Percentiles rank a stretch among this genome's conserved stretches.
These are phyloP conservation scores for Aplochiton taeniatus DNA, from an alignment of 2,797 vertebrate genomes.

Conservation along the genomic window DNA sequence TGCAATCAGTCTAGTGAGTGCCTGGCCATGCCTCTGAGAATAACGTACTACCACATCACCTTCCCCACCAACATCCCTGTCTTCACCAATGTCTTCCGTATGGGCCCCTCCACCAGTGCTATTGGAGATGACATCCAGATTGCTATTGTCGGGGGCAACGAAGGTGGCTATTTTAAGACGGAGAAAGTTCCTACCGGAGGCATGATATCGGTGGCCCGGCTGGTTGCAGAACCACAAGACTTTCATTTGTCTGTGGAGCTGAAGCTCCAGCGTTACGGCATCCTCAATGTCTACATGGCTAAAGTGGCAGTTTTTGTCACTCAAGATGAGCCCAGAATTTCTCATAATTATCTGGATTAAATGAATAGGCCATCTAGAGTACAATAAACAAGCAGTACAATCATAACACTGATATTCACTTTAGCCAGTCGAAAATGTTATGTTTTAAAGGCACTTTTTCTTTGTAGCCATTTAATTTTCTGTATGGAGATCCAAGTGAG, in stretches of 20 bases:
- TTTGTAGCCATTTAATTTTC: too few species aligned
- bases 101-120: slow-evolving; percentile 88
- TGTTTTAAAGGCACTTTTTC: too few species aligned
- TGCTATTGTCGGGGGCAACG: slow-evolving; percentile 87
- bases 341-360: slow-evolving; percentile 57
- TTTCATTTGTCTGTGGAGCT: slow-evolving; percentile 90
- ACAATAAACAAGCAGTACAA: not conserved
- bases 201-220: slow-evolving; percentile 85
- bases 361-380: too few species aligned
- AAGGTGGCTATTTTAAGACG: slow-evolving; percentile 86
- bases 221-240: slow-evolving; percentile 84
- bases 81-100: slow-evolving; percentile 95
- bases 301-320: slow-evolving; percentile 92
- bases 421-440: too few species aligned
- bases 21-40: slow-evolving; percentile 93
- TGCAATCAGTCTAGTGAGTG: slow-evolving; percentile 94
- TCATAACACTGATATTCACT: not conserved
- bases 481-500: too few species aligned
- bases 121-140: slow-evolving; percentile 89
- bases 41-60: slow-evolving; percentile 97
- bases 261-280: slow-evolving; percentile 83
- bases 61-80: slow-evolving; percentile 95
- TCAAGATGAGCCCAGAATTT: slow-evolving; percentile 74
- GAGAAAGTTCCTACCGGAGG: slow-evolving; percentile 82
- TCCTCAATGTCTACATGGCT: slow-evolving; percentile 84